Evolutionary conservation across 2,888 invertebrate species (phyloP).

Genomic region (Ochropleura leucogaster): DNA sequence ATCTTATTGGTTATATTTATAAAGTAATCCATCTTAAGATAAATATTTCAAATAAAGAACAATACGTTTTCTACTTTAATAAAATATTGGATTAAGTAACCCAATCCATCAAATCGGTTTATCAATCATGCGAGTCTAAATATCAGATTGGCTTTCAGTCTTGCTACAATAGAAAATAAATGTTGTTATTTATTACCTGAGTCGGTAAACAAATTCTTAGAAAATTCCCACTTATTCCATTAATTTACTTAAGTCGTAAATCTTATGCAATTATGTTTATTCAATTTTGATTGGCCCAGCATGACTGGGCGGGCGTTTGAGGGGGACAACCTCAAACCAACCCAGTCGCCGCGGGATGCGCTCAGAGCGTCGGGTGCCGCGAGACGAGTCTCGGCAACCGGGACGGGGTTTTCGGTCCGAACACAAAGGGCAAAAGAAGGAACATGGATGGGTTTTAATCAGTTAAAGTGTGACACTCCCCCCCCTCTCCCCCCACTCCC

Average conservation of each 20-base stretch:
- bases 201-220: background rate
- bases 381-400: too few species aligned
- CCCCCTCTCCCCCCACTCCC: too few species aligned
- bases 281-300: background rate
- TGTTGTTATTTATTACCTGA: conserved; percentile 3
- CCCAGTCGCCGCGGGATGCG: too few species aligned
- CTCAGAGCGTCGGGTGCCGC: too few species aligned
- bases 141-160: conserved; percentile 34
- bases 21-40: background rate
- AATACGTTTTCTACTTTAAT: background rate
- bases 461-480: too few species aligned
- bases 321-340: too few species aligned
- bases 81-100: background rate
- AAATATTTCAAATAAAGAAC: background rate
- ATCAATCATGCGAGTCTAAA: conserved; percentile 37
- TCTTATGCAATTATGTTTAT: background rate
- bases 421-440: too few species aligned
- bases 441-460: too few species aligned
- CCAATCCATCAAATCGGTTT: conserved; percentile 30
- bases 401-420: too few species aligned
- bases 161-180: conserved; percentile 19
- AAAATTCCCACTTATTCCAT: background rate
- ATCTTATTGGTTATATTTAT: background rate
- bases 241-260: background rate
- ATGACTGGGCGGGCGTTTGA: too few species aligned